Conservation (phyloP, 2,113 vertebrate species). For the Callionymus lyra region DNA sequence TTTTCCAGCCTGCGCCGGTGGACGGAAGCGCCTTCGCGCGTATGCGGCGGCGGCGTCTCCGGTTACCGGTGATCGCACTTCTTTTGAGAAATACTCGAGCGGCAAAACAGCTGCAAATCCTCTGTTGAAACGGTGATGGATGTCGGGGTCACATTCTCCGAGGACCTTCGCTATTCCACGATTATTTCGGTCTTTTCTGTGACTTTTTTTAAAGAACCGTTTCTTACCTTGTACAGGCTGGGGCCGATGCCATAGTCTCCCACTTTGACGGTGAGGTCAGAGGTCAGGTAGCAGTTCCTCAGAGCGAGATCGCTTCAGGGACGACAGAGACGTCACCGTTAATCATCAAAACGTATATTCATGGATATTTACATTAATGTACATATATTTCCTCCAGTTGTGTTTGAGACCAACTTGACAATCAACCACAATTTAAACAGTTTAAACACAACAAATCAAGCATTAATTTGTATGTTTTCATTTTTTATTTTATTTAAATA, state of each 20-base stretch:
- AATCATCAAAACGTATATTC: too few species aligned
- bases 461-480: too few species aligned
- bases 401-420: too few species aligned
- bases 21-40: slow-evolving; percentile 20
- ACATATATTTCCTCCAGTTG: too few species aligned
- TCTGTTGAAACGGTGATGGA: background rate
- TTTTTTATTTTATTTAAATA: too few species aligned
- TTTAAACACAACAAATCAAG: too few species aligned
- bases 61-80: slow-evolving; percentile 16
- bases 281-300: slow-evolving; percentile 90
- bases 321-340: slow-evolving; percentile 4
- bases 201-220: background rate
- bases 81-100: slow-evolving; percentile 12
- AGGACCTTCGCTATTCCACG: too few species aligned
- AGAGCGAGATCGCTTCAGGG: slow-evolving; percentile 84
- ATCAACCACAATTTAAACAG: too few species aligned
- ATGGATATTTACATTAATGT: too few species aligned
- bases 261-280: slow-evolving; percentile 91
- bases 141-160: background rate
- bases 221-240: slow-evolving; percentile 86
- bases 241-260: slow-evolving; percentile 93
- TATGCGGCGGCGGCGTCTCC: slow-evolving; percentile 12
- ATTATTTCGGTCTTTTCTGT: too few species aligned
- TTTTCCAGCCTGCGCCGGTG: slow-evolving; percentile 27
- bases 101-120: slow-evolving; percentile 7